phyloP scores from a whole-genome alignment of 2,888 invertebrate genomes.

The Griposia aprilina region DNA sequence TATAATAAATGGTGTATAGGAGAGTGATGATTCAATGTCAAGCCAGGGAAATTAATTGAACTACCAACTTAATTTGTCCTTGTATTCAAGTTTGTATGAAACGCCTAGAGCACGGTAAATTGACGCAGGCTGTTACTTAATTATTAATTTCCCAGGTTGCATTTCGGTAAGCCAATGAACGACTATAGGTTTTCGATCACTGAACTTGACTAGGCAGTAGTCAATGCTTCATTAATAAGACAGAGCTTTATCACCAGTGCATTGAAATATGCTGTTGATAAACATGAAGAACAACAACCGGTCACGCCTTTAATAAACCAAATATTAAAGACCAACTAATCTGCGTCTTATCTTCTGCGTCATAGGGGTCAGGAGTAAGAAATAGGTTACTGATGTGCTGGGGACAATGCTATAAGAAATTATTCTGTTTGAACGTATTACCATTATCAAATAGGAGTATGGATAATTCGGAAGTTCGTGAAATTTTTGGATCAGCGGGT shows the following conservation, averaged over 20 bases:
- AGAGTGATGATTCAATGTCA: too few relatives aligned
- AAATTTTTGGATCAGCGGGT: background rate
- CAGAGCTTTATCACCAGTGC: background rate
- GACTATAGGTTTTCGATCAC: background rate
- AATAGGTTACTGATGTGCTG: conserved; percentile 10
- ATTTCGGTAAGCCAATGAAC: background rate
- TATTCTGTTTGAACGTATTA: background rate
- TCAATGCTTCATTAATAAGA: conserved; percentile 9
- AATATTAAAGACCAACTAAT: conserved; percentile 31
- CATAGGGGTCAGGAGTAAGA: conserved; percentile 10
- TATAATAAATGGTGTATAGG: too few relatives aligned
- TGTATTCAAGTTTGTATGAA: background rate
- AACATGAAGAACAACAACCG: conserved; percentile 16
- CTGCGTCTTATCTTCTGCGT: conserved; percentile 24
- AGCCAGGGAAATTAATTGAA: too few relatives aligned
- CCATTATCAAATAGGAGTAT: conserved; percentile 1
- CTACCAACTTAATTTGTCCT: background rate
- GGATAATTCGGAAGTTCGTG: background rate
- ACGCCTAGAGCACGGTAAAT: background rate
- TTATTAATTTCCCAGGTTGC: background rate
- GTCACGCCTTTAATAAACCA: conserved; percentile 6
- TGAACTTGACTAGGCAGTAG: background rate
- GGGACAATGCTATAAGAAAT: conserved; percentile 11
- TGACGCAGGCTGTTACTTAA: background rate
- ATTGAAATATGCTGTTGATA: conserved; percentile 10